Percentiles rank a stretch among this genome's conserved stretches.
These are phyloP conservation scores for Trichopoda pennipes DNA, from an alignment of 2,888 invertebrate species.

Conservation along the genomic window DNA sequence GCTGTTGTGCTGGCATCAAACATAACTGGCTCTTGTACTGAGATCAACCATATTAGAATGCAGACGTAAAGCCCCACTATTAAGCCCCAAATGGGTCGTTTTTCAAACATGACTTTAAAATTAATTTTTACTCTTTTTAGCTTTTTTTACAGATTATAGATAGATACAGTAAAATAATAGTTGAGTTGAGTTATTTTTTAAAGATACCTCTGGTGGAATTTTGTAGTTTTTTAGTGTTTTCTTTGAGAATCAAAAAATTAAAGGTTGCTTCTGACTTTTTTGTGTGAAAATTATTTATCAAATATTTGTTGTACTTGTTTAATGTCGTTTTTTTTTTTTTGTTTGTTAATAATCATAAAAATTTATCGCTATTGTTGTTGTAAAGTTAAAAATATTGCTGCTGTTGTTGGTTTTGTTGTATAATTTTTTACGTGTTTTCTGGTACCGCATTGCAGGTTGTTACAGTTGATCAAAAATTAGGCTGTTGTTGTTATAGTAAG, in stretches of 20 bases:
- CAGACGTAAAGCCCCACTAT: conserved; percentile 79
- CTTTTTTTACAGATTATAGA: conserved; percentile 8
- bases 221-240: not conserved
- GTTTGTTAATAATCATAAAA: conserved; percentile 56
- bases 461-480: conserved; percentile 50
- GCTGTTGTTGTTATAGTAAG: conserved; percentile 39
- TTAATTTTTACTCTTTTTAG: not conserved
- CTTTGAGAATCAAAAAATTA: conserved; percentile 30
- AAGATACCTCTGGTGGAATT: not conserved
- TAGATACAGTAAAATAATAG: not conserved
- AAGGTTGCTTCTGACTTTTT: conserved; percentile 27
- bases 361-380: conserved; percentile 62
- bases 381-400: conserved; percentile 53
- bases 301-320: conserved; percentile 49
- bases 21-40: conserved; percentile 76
- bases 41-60: conserved; percentile 80
- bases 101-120: conserved; percentile 78
- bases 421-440: conserved; percentile 67
- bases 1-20: conserved; percentile 66
- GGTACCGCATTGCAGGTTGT: conserved; percentile 68
- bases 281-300: conserved; percentile 46
- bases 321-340: too few species aligned
- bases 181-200: not conserved
- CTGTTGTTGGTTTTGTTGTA: conserved; percentile 46
- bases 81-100: conserved; percentile 78